These are phyloP conservation scores for Microtus richardsoni DNA, from an alignment of 2,113 vertebrate genomes.

Conservation along the genomic window DNA sequence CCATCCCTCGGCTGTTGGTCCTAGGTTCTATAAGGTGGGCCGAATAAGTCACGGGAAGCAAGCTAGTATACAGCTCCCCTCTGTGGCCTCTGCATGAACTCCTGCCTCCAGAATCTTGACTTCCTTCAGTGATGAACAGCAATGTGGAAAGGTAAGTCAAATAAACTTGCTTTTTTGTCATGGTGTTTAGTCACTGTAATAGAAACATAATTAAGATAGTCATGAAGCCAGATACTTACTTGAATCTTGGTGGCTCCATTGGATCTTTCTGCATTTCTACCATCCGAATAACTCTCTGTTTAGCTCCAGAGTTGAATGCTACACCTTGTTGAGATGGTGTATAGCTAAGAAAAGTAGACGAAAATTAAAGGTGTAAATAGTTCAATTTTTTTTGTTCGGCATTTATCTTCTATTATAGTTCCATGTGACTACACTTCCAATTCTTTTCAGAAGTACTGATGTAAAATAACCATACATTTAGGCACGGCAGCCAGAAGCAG, in stretches of 20 bases:
- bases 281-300: conserved; percentile 99
- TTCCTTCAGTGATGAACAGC: background rate
- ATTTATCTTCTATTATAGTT: conserved; percentile 25
- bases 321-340: conserved; percentile 99
- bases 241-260: conserved; percentile 98
- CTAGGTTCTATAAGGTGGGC: background rate
- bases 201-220: background rate
- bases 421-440: background rate
- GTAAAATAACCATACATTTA: conserved; percentile 54
- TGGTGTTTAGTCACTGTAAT: background rate
- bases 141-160: background rate
- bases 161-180: background rate
- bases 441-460: conserved; percentile 39
- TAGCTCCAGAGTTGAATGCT: conserved; percentile 98
- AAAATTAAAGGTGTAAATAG: conserved; percentile 2
- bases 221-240: conserved; percentile 86
- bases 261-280: conserved; percentile 99
- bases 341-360: conserved; percentile 88
- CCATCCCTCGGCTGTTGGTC: background rate
- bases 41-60: background rate
- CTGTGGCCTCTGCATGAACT: background rate
- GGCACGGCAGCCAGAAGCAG: background rate
- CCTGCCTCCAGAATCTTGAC: background rate
- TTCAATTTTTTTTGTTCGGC: conserved; percentile 51
- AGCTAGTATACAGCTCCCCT: background rate